Conservation (phyloP, 2,797 vertebrate genomes). For the Gallinago solitaria region DNA sequence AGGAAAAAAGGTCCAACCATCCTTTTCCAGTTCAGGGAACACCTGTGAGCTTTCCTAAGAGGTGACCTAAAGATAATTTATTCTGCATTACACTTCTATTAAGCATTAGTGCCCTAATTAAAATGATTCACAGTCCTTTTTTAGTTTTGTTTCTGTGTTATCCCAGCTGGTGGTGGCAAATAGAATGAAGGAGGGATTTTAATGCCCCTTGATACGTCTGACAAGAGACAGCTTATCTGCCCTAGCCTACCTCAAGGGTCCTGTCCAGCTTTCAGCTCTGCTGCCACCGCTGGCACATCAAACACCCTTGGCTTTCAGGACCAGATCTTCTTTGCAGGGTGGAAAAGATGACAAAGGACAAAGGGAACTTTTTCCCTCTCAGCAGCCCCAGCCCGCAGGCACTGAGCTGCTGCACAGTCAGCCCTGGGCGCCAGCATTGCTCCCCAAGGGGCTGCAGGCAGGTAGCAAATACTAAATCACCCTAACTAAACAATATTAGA, state of each 20-base stretch:
- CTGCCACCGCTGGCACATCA: neutral
- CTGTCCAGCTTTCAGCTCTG: neutral
- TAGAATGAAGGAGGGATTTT: neutral
- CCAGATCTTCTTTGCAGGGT: neutral
- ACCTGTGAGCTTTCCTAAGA: neutral
- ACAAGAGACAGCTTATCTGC: neutral
- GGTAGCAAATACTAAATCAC: neutral
- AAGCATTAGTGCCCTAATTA: conserved; percentile 29
- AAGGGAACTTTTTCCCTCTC: neutral
- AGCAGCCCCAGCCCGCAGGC: neutral
- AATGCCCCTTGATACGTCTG: neutral
- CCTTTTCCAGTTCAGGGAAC: neutral
- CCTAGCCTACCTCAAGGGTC: neutral
- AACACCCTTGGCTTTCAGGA: neutral
- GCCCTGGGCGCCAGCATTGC: neutral
- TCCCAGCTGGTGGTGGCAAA: neutral
- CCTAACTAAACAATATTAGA: neutral
- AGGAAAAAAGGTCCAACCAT: neutral
- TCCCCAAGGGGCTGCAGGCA: neutral
- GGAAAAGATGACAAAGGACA: neutral
- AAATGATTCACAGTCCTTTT: conserved; percentile 12
- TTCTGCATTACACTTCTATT: conserved; percentile 5
- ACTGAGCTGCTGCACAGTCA: neutral
- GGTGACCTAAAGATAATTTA: neutral
- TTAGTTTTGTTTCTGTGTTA: neutral